phyloP scores from a whole-genome alignment of 1,140 invertebrate species.

The Battus philenor region DNA sequence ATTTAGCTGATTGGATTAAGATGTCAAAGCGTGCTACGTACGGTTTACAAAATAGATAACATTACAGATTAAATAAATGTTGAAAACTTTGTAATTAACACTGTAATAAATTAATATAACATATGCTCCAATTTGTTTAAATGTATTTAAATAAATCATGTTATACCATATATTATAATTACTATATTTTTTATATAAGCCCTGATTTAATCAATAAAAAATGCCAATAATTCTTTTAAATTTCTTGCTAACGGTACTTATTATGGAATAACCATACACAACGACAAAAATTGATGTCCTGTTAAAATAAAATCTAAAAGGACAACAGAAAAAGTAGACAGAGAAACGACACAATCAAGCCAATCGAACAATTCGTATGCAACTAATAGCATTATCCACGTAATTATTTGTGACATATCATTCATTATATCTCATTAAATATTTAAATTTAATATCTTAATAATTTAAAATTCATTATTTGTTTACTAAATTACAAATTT shows the following conservation, averaged over 20 bases:
- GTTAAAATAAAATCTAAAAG: conserved; percentile 16
- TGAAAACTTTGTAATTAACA: no score
- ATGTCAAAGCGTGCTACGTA: conserved; percentile 54
- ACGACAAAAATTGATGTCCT: conserved; percentile 21
- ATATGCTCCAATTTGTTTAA: no score
- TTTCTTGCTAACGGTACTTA: conserved; percentile 31
- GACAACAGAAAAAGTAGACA: conserved; percentile 23
- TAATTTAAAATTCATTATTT: conserved; percentile 20
- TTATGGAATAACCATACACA: conserved; percentile 41
- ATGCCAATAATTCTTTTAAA: neutral
- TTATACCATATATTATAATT: no score
- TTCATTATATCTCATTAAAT: conserved; percentile 68
- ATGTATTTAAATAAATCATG: no score
- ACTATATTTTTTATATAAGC: no score
- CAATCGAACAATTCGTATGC: conserved; percentile 67
- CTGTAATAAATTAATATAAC: no score
- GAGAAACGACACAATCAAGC: conserved; percentile 31
- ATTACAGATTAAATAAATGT: no score
- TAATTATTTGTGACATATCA: conserved; percentile 58
- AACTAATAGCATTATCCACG: conserved; percentile 45
- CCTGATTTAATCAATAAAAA: no score
- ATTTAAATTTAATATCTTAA: conserved; percentile 54
- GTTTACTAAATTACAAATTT: conserved; percentile 4
- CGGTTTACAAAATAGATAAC: conserved; percentile 57
- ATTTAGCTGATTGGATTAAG: conserved; percentile 68